Evolutionary conservation across 2,113 vertebrate species (phyloP), one percentile per base, ranked within the genome.

Genomic region (Platysternon megacephalum): DNA sequence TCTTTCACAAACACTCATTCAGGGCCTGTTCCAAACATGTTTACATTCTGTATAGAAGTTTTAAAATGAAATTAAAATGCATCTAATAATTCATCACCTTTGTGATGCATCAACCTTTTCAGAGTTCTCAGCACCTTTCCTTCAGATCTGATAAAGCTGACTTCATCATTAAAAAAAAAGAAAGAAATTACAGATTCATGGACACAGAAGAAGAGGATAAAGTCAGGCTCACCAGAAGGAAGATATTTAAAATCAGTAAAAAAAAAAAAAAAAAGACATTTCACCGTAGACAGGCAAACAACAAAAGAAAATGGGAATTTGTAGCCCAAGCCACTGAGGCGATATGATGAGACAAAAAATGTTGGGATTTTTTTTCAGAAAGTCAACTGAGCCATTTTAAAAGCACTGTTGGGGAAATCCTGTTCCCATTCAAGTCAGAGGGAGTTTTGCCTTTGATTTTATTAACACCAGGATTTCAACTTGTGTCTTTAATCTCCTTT

Each of bases 41-140:
- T 82, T 87, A 11, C 12, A n/a, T 35, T 79, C 79, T 85, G 51
- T 79, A 42, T 61, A 32, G 13, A 74, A 65, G 85, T 94, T 76
- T 44, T 74, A 11, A 74, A 74, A 74, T 44, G 28, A 76, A 76
- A 76, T 76, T 76, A 76, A 42, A 95, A 72, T 56, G 61, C 0
- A 0, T 86, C 87, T 51, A 74, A 86, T 86, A 87, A 93, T 92
- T 97, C 91, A 87, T 96, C 85, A 84, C 85, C 1, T 1, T 87
- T 86, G 48, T 8, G 91, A 87, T 14, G 4, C 44, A 44, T 22
- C 5, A 1, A 35, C 8, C 84, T 93, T 89, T 56, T 44, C 51
- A 94, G 82, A 28, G 5, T 82, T 94, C 32, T 55, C 39, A 44
- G 24, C 6, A 44, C 21, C 5, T 93, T 95, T 89, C 51, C 94